Base-by-base conservation (phyloP, 2,888 invertebrate species). In the Panzeria rudis region DNA sequence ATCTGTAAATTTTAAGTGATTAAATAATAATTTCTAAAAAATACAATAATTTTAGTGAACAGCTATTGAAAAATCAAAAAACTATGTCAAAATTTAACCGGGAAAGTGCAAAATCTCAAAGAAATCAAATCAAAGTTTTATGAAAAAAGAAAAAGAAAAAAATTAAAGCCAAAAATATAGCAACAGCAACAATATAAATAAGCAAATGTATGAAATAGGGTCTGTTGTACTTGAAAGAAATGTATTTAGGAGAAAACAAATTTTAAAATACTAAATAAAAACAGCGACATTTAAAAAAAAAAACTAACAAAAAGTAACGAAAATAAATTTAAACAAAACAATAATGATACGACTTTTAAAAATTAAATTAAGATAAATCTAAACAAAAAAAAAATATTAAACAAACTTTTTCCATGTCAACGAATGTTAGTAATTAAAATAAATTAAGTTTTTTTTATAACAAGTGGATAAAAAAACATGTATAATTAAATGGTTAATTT, bases 21-120 rank as follows among this genome's bases (percentile, higher is more conserved):
- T 85, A 85, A 85, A 85, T 85, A 85, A 85, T 85, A 82, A 79
- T 75, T 75, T 69, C 6, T 29, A 17, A 75, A 85, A 71, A 71
- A 50, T 59, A 59, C 62, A 78, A 79, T 41, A 64, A 76, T 56
- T 56, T 59, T 11, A 7, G 5, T 4, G 20, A 72, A 23, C 47
- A 68, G 71, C 76, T 29, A 61, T 47, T 52, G 23, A 29, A 75
- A 76, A 79, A 79, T 71, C 25, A 62, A 66, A 79, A 79, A 73
- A 62, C 47, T 68, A 11, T 52, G 9, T 9, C 13, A 54, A 73
- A 62, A 54, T 32, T 41, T 44, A 62, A n/a, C 47, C 59, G 62
- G 66, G 41, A 50, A 64, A 72, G 29, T 13, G 23, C 32, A 68
- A 50, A 68, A 44, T 52, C 52, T 64, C 20, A 68, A 50, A 66